phyloP scores from a whole-genome alignment of 2,113 vertebrate genomes.

The Aspidoscelis tigris region DNA sequence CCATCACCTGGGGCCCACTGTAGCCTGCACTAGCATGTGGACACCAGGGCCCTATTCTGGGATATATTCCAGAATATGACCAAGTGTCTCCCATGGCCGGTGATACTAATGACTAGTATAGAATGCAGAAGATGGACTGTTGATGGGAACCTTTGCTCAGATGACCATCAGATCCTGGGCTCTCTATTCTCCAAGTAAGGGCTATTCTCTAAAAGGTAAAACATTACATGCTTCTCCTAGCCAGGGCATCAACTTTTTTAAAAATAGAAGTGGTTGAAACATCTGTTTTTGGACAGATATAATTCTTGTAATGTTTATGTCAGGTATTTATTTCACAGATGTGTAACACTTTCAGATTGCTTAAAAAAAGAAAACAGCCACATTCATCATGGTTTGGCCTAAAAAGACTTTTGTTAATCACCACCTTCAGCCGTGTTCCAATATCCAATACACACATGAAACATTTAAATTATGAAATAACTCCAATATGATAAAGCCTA shows the following conservation, averaged over 20 bases:
- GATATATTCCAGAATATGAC: no score
- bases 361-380: constrained; percentile 26
- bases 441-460: constrained; percentile 66
- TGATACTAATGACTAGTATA: no score
- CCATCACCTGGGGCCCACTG: no score
- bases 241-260: constrained; percentile 13
- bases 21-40: no score
- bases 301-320: constrained; percentile 36
- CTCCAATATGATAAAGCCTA: constrained; percentile 67
- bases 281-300: constrained; percentile 61
- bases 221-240: constrained; percentile 15
- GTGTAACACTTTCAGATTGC: constrained; percentile 56
- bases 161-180: no score
- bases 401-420: constrained; percentile 52
- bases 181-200: no score
- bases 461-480: constrained; percentile 71
- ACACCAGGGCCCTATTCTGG: no score
- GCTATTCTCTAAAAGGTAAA: no score
- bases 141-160: no score
- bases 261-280: constrained; percentile 39
- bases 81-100: no score
- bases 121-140: no score
- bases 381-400: constrained; percentile 66
- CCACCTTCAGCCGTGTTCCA: constrained; percentile 58
- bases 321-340: constrained; percentile 68